These are phyloP conservation scores for Drosophila nannoptera DNA, from an alignment of 1,140 invertebrate species.

Conservation along the genomic window DNA sequence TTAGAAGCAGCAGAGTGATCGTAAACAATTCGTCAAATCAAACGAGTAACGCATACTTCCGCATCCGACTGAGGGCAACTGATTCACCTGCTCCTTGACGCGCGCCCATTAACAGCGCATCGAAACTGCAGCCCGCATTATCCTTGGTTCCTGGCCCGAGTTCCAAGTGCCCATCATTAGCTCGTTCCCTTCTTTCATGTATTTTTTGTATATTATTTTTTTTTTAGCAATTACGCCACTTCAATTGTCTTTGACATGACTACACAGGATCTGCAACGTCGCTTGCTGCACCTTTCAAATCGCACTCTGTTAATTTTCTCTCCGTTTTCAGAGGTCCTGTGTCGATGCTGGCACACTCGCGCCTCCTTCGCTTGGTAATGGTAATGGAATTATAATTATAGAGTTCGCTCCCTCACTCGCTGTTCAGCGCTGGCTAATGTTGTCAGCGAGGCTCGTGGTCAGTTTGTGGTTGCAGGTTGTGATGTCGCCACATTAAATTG, in stretches of 20 bases:
- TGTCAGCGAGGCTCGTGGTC: conserved; percentile 51
- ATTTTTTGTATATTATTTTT: too few relatives aligned
- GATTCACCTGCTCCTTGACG: conserved; percentile 73
- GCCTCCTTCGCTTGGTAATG: conserved; percentile 46
- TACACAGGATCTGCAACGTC: conserved; percentile 54
- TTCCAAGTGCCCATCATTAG: conserved; percentile 60
- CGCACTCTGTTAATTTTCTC: conserved; percentile 40
- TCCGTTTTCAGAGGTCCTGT: conserved; percentile 24
- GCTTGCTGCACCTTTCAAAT: conserved; percentile 65
- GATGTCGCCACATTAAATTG: conserved; percentile 72
- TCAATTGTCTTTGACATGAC: conserved; percentile 66
- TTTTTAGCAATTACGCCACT: conserved; percentile 67
- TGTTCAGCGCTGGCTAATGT: conserved; percentile 57
- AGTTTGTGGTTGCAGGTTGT: conserved; percentile 40
- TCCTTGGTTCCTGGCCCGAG: conserved; percentile 34
- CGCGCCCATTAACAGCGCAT: conserved; percentile 33
- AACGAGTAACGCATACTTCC: conserved; percentile 62
- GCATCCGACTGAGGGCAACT: conserved; percentile 34
- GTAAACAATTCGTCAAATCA: conserved; percentile 42
- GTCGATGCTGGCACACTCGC: conserved; percentile 30
- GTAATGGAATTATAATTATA: conserved; percentile 78
- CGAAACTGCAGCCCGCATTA: conserved; percentile 57
- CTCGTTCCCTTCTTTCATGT: conserved; percentile 10
- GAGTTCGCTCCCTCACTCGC: conserved; percentile 48
- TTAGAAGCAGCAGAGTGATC: not conserved